A percentile compares a stretch with the other conserved stretches of the same genome.
These are phyloP conservation scores for Eilema caniola DNA, from an alignment of 2,888 invertebrate genomes.

Conservation along the genomic window DNA sequence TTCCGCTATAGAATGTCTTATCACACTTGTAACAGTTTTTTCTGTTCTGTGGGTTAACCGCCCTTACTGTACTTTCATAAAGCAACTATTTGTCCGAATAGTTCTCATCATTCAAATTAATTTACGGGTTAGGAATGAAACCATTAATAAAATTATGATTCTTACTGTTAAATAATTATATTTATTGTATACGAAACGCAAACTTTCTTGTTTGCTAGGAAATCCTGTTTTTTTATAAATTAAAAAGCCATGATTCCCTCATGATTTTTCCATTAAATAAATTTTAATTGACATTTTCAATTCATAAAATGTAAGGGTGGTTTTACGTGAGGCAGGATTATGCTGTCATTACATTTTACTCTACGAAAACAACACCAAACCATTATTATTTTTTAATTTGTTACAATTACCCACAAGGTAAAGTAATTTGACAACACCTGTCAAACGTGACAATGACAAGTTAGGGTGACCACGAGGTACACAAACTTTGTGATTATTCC, in stretches of 20 bases:
- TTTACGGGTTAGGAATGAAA: conserved; percentile 51
- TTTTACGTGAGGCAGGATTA: neutral
- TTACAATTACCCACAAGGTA: neutral
- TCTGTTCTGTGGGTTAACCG: too few relatives aligned
- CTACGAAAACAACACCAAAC: neutral
- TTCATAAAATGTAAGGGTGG: conserved; percentile 18
- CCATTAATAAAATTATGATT: conserved; percentile 39
- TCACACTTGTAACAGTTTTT: too few relatives aligned
- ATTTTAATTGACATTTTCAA: conserved; percentile 49
- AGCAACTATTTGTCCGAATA: too few relatives aligned
- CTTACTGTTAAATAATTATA: conserved; percentile 21
- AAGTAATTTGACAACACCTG: neutral
- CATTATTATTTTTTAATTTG: neutral
- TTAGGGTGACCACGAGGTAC: neutral
- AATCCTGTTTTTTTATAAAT: neutral
- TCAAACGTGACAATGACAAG: neutral
- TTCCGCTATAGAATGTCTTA: too few relatives aligned
- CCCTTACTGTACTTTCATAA: too few relatives aligned
- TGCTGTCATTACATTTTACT: neutral
- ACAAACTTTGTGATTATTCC: neutral
- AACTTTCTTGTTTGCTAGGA: conserved; percentile 29
- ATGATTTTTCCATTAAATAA: conserved; percentile 46
- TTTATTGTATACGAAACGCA: conserved; percentile 33
- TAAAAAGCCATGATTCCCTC: neutral
- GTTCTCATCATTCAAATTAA: conserved; percentile 51